phyloP scores from a whole-genome alignment of 2,113 vertebrate genomes.

The Delphinapterus leucas region DNA sequence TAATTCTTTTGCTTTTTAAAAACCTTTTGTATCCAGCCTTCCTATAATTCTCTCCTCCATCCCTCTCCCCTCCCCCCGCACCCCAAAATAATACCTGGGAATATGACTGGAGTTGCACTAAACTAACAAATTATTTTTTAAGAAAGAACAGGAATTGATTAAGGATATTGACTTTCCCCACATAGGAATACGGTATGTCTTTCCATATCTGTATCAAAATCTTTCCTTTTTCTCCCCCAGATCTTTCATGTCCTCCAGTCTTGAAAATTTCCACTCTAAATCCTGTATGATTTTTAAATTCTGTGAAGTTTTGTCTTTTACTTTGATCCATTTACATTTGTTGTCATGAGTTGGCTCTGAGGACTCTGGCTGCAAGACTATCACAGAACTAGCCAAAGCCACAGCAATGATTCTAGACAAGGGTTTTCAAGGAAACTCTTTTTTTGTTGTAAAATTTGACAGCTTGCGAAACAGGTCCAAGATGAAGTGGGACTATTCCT shows the following conservation, averaged over 20 bases:
- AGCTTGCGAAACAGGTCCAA: not conserved
- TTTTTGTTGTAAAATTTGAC: not conserved
- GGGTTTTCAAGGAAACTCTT: not conserved
- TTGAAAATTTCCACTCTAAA: not conserved
- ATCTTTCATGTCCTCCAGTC: not conserved
- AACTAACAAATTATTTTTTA: not conserved
- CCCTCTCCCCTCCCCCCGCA: fast-evolving
- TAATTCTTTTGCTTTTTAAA: not conserved
- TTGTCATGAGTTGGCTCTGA: not conserved
- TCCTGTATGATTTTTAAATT: not conserved
- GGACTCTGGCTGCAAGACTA: too few species aligned
- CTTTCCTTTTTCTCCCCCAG: not conserved
- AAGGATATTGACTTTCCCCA: not conserved
- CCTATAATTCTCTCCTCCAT: not conserved
- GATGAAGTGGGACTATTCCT: not conserved
- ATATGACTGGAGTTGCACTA: not conserved
- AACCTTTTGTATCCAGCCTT: not conserved
- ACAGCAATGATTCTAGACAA: not conserved
- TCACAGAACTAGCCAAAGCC: not conserved
- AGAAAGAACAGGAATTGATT: not conserved
- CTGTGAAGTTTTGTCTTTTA: not conserved
- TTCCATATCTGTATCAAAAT: not conserved
- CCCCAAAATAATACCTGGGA: not conserved
- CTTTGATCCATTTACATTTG: not conserved
- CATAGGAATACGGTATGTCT: not conserved